Base-by-base conservation (phyloP, 2,888 invertebrate species). In the Entomobrya multifasciata region DNA sequence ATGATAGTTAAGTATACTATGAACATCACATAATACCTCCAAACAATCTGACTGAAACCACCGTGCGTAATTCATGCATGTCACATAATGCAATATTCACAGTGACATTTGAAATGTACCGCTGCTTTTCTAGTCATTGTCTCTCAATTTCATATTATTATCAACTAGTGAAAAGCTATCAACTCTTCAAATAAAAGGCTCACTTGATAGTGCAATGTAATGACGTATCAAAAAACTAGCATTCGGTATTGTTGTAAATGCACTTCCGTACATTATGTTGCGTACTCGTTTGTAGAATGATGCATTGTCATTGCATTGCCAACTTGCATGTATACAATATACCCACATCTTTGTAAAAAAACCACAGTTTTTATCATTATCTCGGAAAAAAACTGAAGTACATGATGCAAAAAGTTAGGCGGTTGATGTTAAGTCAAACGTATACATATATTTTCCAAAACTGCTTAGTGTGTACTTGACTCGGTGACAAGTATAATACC, bases 141-240 rank as follows among this genome's bases (percentile, higher is more conserved):
- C 36, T 36, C 67, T 67, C 36, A n/a, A 70, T 60, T 27, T 60
- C 60, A 60, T 27, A 60, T 55, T 55, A 55, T 27, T 30, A 27
- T 5, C 8, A 60, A n/a, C 8, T 10, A 65, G 60, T 30, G 62
- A 44, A n/a, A 65, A 67, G 67, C 44, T 44, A 70, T 70, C 70
- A 77, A 74, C 74, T 60, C 77, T 44, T 41, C n/a, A 77, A 77
- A 36, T 36, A 36, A 77, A 36, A 70, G 52, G 22, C 17, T 47
- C 41, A 44, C 57, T 57, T 60, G 57, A 77, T 77, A 57, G 41
- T 77, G 20, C 44, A 60, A 77, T 77, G 20, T 60, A 60, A 77
- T 60, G 77, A 25, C 57, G 60, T 57, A 57, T 77, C 60, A 57
- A 57, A 77, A 41, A 30, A 22, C 15, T 11, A 15, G 70, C 22